Base-by-base conservation (phyloP, 2,113 vertebrate genomes). In the Nothobranchius kuhntae region DNA sequence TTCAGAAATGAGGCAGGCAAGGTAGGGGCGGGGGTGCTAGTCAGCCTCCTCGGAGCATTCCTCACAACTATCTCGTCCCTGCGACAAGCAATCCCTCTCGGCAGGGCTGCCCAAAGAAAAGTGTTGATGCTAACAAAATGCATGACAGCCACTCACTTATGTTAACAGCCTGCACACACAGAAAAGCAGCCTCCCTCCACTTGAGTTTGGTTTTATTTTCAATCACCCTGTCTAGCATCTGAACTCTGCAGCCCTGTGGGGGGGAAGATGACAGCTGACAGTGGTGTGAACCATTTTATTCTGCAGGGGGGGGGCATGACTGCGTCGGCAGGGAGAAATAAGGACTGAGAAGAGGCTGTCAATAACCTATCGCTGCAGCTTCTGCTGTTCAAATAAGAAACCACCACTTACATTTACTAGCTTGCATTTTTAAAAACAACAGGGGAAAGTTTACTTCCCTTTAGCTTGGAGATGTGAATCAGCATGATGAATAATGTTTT, bases 41-140 rank as follows among this genome's bases (percentile, higher is more conserved):
- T 56, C 81, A 75, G 51, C 76, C 75, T 86, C 78, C 77, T 63
- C 26, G 0, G 75, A 80, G 78, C 76, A 70, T 71, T 68, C 88
- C 73, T 77, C 86, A 90, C 88, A 89, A 87, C 82, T 65, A 86
- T 89, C 87, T 85, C 86, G 79, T 86, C 79, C 74, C 66, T 56
- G 65, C 69, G 64, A 87, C 78, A 86, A 72, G 79, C 84, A 85
- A 89, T 90, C 80, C 71, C 71, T 89, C 85, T 87, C 71, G 12
- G 61, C 76, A 17, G 76, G 73, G 74, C 85, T 58, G 83, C 76
- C 83, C 83, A 67, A 73, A 80, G 81, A 87, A 90, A 91, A 88
- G 87, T 89, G 84, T 86, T 72, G 79, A 87, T 84, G 84, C 87
- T 80, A 89, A 89, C 86, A 90, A 90, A 91, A 90, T 73, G 83